A percentile compares a stretch with the other conserved stretches of the same genome.
phyloP scores from a whole-genome alignment of 2,113 vertebrate genomes.

The Empidonax traillii region DNA sequence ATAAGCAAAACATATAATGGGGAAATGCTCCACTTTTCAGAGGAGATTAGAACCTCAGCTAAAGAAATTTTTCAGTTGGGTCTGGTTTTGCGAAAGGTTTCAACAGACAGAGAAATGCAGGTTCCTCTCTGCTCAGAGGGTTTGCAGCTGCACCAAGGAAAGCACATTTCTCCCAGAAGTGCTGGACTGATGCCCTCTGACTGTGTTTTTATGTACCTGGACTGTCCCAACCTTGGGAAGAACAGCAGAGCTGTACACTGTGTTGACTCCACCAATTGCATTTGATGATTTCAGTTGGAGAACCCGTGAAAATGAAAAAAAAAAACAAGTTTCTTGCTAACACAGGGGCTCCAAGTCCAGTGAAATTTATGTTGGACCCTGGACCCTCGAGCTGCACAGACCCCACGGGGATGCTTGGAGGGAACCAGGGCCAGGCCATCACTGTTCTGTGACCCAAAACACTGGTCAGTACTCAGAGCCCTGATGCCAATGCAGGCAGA shows the following conservation, averaged over 20 bases:
- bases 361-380: not conserved
- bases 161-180: not conserved
- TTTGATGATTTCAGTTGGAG: not conserved
- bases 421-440: not conserved
- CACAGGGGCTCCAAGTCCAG: not conserved
- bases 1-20: not conserved
- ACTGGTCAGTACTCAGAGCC: not conserved
- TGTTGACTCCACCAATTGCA: not conserved
- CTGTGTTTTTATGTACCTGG: not conserved
- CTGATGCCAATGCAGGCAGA: not conserved
- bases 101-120: not conserved
- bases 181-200: not conserved
- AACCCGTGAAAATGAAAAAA: not conserved
- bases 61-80: not conserved
- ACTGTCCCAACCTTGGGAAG: not conserved
- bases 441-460: not conserved
- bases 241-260: not conserved
- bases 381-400: not conserved
- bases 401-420: not conserved
- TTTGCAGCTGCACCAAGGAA: not conserved
- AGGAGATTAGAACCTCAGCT: not conserved
- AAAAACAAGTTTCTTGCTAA: not conserved
- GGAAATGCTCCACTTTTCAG: not conserved
- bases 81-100: not conserved
- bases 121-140: not conserved